Evolutionary conservation across 2,888 invertebrate genomes (phyloP).

Genomic region (Lithosia quadra): DNA sequence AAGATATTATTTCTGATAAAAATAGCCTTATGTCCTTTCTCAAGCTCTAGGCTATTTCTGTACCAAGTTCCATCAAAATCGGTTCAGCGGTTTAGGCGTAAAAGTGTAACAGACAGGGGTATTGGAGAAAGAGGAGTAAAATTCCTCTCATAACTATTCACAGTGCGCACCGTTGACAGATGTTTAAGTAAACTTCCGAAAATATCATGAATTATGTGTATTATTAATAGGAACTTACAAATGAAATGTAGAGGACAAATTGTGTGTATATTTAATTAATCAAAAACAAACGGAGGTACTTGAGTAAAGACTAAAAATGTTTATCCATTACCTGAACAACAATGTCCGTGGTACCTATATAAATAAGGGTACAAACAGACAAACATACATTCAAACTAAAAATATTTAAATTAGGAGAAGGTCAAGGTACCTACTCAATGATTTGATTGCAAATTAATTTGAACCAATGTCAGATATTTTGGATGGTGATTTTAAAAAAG

Average conservation of each 20-base stretch:
- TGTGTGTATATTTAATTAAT: background rate
- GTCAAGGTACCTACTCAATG: background rate
- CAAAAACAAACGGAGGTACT: background rate
- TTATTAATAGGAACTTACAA: background rate
- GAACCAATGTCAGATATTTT: background rate
- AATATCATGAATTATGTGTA: too few species aligned
- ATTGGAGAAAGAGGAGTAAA: too few species aligned
- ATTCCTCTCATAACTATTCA: too few species aligned
- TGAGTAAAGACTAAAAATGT: background rate
- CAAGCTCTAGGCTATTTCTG: too few species aligned
- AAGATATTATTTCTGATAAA: too few species aligned
- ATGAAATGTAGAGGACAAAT: background rate
- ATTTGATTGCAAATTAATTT: background rate
- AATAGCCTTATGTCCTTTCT: too few species aligned
- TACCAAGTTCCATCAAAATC: too few species aligned
- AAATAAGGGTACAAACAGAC: background rate
- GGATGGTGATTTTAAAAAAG: background rate
- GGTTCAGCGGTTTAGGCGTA: too few species aligned
- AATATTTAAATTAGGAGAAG: background rate
- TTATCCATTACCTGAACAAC: background rate
- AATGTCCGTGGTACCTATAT: background rate
- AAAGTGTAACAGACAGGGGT: too few species aligned
- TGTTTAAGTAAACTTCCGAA: too few species aligned
- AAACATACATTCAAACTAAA: background rate
- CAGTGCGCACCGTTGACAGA: too few species aligned